Evolutionary conservation across 1,140 invertebrate species (phyloP).

Genomic region (Tetranychus urticae): DNA sequence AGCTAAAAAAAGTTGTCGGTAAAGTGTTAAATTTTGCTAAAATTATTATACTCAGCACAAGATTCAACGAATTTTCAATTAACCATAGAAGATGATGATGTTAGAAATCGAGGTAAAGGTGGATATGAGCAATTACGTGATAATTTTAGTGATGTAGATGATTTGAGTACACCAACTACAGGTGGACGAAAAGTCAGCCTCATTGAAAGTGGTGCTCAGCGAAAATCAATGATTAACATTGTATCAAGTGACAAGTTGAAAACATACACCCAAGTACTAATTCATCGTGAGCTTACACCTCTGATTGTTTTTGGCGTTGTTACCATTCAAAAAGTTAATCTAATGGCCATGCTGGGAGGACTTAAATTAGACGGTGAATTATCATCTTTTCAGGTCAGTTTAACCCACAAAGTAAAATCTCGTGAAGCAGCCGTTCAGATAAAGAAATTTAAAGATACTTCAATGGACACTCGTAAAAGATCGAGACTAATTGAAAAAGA

Average conservation of each 20-base stretch:
- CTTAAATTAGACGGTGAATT: constrained; percentile 75
- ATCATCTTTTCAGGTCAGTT: constrained; percentile 46
- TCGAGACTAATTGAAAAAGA: constrained; percentile 85
- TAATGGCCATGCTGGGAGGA: constrained; percentile 71
- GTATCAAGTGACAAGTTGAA: constrained; percentile 11
- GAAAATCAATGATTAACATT: constrained; percentile 2
- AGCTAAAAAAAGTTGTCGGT: too few relatives aligned
- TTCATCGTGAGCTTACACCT: constrained; percentile 24
- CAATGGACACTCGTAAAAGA: constrained; percentile 59
- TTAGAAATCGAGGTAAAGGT: constrained; percentile 19
- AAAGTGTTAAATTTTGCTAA: too few relatives aligned
- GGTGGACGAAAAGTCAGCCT: constrained; percentile 10
- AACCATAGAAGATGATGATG: constrained; percentile 27
- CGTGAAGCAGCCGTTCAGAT: constrained; percentile 26
- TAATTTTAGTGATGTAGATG: constrained; percentile 22
- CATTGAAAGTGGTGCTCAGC: constrained; percentile 5
- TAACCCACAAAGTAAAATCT: constrained; percentile 45
- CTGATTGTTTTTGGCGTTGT: constrained; percentile 62
- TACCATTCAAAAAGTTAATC: constrained; percentile 60
- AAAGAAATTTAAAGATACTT: constrained; percentile 45
- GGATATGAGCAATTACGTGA: constrained; percentile 26
- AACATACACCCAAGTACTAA: constrained; percentile 17
- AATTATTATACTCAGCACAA: too few relatives aligned
- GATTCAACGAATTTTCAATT: too few relatives aligned
- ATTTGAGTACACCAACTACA: constrained; percentile 14